A percentile compares a stretch with the other conserved stretches of the same genome.
phyloP scores from a whole-genome alignment of 2,113 vertebrate genomes.

The Oenanthe melanoleuca region DNA sequence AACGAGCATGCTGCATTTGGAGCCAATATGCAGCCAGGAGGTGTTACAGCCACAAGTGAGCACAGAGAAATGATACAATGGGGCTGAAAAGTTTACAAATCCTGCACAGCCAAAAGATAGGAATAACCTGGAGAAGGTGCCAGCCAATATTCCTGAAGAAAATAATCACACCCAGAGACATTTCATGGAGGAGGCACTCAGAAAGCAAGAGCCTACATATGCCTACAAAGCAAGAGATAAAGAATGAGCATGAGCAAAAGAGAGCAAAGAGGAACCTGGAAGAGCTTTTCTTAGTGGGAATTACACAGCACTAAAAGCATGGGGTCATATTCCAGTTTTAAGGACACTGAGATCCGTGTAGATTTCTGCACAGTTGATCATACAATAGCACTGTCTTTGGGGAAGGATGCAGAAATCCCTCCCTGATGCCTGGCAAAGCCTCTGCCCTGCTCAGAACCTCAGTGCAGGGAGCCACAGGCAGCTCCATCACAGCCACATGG shows the following conservation, averaged over 20 bases:
- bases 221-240: not conserved
- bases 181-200: not conserved
- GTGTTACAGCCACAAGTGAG: not conserved
- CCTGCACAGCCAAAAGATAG: not conserved
- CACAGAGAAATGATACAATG: not conserved
- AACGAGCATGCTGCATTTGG: not conserved
- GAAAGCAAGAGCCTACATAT: not conserved
- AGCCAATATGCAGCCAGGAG: not conserved
- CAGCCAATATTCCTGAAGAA: not conserved
- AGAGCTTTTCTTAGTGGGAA: not conserved
- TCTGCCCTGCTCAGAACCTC: not conserved
- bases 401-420: not conserved
- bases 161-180: not conserved
- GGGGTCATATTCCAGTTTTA: not conserved
- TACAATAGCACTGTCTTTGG: accelerated
- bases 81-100: not conserved
- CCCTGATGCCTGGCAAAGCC: accelerated
- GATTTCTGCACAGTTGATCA: accelerated
- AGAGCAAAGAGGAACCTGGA: not conserved
- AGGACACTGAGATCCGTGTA: accelerated
- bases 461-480: accelerated
- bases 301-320: not conserved
- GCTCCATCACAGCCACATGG: accelerated
- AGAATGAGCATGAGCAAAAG: not conserved
- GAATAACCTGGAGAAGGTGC: not conserved